Percentiles rank a stretch among this genome's conserved stretches.
Evolutionary conservation across 2,113 vertebrate genomes (phyloP).

Genomic region (Oreocharis arfaki): DNA sequence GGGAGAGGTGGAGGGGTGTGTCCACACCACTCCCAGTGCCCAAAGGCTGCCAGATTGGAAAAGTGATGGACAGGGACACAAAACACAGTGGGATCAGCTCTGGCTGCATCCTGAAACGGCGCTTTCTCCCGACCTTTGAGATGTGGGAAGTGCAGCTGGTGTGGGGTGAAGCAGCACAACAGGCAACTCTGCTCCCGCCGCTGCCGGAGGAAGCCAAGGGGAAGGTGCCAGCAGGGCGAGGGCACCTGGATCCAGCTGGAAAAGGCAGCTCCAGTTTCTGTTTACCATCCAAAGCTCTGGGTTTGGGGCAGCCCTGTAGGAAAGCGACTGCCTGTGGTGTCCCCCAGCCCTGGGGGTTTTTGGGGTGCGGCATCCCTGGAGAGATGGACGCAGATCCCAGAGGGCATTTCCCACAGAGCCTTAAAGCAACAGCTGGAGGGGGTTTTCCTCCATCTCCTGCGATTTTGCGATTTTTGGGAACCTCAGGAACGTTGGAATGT

Average conservation of each 20-base stretch:
- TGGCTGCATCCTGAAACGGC: neutral
- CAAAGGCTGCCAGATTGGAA: neutral
- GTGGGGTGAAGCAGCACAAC: neutral
- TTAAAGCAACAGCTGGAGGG: neutral
- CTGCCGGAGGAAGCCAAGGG: neutral
- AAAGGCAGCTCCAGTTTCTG: slow-evolving; percentile 61
- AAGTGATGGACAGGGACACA: fast-evolving
- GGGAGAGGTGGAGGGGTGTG: neutral
- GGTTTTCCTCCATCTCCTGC: neutral
- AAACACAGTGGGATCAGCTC: fast-evolving
- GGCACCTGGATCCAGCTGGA: neutral
- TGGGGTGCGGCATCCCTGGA: neutral
- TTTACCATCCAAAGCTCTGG: neutral
- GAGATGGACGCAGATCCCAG: fast-evolving
- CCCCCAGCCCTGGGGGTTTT: neutral
- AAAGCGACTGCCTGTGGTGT: fast-evolving
- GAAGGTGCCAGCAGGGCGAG: neutral
- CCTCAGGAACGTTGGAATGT: neutral
- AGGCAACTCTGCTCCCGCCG: neutral
- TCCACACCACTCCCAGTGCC: neutral
- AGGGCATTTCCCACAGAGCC: neutral
- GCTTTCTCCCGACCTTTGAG: slow-evolving; percentile 58
- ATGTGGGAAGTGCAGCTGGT: neutral
- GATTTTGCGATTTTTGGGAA: neutral
- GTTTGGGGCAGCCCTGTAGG: neutral